A percentile compares a stretch with the other conserved stretches of the same genome.
These are phyloP conservation scores for Morelia viridis DNA, from an alignment of 2,797 vertebrate genomes.

Conservation along the genomic window DNA sequence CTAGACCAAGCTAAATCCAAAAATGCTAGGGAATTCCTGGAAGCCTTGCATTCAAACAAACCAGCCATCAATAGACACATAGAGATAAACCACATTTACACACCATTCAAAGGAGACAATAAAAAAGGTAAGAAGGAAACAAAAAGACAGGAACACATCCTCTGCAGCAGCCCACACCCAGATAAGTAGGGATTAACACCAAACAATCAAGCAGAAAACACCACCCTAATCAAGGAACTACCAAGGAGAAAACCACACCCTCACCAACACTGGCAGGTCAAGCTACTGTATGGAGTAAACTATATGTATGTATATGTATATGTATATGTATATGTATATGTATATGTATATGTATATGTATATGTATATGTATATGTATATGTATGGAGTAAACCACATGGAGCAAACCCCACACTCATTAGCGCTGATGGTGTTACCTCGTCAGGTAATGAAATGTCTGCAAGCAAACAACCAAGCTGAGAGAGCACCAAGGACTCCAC, in stretches of 20 bases:
- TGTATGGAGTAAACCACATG: background rate
- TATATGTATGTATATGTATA: too few relatives aligned
- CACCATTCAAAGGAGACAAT: background rate
- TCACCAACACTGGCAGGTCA: background rate
- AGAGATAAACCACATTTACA: background rate
- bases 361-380: too few relatives aligned
- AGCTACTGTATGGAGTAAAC: background rate
- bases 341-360: too few relatives aligned
- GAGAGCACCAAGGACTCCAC: background rate
- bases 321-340: too few relatives aligned
- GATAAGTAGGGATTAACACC: background rate
- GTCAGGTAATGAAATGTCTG: background rate
- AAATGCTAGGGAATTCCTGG: background rate
- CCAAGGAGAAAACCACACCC: background rate
- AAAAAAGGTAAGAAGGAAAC: background rate
- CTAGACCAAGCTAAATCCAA: background rate
- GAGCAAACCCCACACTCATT: background rate
- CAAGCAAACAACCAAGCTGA: background rate
- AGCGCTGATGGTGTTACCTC: background rate
- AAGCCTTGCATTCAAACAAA: background rate
- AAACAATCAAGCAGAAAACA: background rate
- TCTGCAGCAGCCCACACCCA: background rate
- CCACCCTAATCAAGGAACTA: background rate
- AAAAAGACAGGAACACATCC: background rate
- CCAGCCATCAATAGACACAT: background rate